A percentile compares a stretch with the other conserved stretches of the same genome.
Conservation (phyloP, 2,888 invertebrate species). For the Tetramorium bicarinatum region DNA sequence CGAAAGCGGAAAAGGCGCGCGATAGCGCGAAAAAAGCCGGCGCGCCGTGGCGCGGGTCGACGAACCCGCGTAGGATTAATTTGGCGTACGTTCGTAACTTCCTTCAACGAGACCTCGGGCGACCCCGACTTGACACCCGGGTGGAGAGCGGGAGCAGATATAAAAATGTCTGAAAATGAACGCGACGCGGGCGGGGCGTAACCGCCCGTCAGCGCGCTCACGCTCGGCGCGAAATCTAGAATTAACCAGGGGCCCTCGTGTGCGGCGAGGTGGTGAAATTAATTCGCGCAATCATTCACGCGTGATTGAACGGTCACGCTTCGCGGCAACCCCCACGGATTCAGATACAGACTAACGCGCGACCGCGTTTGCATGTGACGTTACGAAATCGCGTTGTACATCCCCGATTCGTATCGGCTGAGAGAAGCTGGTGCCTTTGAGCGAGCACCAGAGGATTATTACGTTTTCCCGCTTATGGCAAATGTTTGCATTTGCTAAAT, state of each 20-base stretch:
- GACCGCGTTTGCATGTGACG: background rate
- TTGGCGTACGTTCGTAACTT: conserved; percentile 51
- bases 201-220: background rate
- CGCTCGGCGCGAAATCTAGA: conserved; percentile 33
- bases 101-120: conserved; percentile 52
- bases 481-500: background rate
- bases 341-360: background rate
- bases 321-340: conserved; percentile 4
- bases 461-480: background rate
- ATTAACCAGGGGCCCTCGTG: background rate
- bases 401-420: background rate
- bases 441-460: background rate
- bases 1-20: conserved; percentile 49
- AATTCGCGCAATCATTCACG: conserved; percentile 49
- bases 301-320: conserved; percentile 50
- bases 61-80: conserved; percentile 47
- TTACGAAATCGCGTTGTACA: background rate
- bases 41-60: conserved; percentile 41
- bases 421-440: background rate
- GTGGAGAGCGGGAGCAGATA: conserved; percentile 27
- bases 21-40: conserved; percentile 50
- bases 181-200: conserved; percentile 4
- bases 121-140: conserved; percentile 35
- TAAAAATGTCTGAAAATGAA: conserved; percentile 43
- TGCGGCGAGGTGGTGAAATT: conserved; percentile 27